Evolutionary conservation across 2,113 vertebrate genomes (phyloP).

Genomic region (Pampusana beccarii): DNA sequence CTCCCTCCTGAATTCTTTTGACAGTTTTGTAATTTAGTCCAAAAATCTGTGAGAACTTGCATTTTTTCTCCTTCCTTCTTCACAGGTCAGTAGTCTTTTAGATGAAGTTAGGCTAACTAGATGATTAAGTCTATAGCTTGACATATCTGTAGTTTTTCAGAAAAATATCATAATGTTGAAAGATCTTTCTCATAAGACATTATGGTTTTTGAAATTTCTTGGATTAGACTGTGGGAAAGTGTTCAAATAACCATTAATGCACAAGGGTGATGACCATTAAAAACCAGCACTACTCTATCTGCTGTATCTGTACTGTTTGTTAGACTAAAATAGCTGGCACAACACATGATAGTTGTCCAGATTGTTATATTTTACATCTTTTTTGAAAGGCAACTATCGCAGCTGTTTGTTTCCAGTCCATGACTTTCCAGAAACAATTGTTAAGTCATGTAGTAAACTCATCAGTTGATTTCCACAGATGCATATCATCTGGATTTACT

Average conservation of each 20-base stretch:
- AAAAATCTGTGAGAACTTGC: neutral
- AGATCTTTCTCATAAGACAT: neutral
- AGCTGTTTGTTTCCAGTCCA: slow-evolving; percentile 56
- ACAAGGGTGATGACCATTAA: neutral
- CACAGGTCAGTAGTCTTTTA: neutral
- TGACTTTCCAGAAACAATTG: slow-evolving; percentile 48
- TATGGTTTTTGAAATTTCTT: neutral
- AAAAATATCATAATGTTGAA: neutral
- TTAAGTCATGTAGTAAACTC: slow-evolving; percentile 50
- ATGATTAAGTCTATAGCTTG: neutral
- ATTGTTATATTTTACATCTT: slow-evolving; percentile 15
- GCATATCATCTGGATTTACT: slow-evolving; percentile 46
- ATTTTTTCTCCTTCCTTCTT: neutral
- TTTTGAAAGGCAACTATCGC: neutral
- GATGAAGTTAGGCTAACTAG: neutral
- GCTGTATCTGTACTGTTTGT: neutral
- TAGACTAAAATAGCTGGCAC: neutral
- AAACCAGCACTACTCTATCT: neutral
- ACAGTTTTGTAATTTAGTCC: neutral
- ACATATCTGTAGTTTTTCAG: neutral
- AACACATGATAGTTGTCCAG: neutral
- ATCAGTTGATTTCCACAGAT: slow-evolving; percentile 57
- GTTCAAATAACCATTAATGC: neutral
- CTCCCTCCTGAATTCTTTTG: neutral
- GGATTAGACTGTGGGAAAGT: neutral